Conservation (phyloP, 2,113 vertebrate species). For the Macquaria australasica region DNA sequence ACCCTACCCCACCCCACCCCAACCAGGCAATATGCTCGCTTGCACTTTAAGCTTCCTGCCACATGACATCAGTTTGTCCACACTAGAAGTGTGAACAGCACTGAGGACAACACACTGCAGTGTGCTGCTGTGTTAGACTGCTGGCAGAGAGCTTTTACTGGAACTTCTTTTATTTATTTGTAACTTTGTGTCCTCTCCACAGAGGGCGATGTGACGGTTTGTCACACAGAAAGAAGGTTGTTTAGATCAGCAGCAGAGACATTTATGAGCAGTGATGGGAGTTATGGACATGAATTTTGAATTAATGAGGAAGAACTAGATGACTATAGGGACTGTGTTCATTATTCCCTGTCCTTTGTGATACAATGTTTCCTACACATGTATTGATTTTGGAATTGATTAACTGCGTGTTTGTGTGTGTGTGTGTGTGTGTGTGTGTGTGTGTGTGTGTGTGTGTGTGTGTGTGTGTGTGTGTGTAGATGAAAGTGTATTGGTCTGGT, state of each 20-base stretch:
- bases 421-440: slow-evolving; percentile 35
- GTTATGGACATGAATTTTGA: slow-evolving; percentile 25
- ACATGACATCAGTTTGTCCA: slow-evolving; percentile 48
- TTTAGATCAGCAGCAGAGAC: slow-evolving; percentile 13
- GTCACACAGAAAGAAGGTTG: slow-evolving; percentile 18
- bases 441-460: slow-evolving; percentile 38
- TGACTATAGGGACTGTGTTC: slow-evolving; percentile 8
- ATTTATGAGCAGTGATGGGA: slow-evolving; percentile 2
- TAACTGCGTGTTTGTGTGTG: not conserved
- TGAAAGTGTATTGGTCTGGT: not conserved
- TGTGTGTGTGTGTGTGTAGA: slow-evolving; percentile 18
- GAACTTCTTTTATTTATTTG: slow-evolving; percentile 57
- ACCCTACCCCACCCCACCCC: not conserved
- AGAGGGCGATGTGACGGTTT: not conserved
- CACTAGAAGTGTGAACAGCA: slow-evolving; percentile 25
- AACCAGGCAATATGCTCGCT: slow-evolving; percentile 57
- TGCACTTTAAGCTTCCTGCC: slow-evolving; percentile 78
- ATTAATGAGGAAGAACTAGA: slow-evolving; percentile 15
- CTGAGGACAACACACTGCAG: slow-evolving; percentile 34
- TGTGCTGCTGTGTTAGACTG: slow-evolving; percentile 13
- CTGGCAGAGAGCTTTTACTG: slow-evolving; percentile 38
- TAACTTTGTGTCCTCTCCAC: slow-evolving; percentile 12
- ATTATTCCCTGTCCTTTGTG: slow-evolving; percentile 1
- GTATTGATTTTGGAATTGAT: slow-evolving; percentile 7
- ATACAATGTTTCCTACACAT: slow-evolving; percentile 11